Conservation (phyloP, 2,888 invertebrate genomes). For the Dasysyrphus tricinctus region DNA sequence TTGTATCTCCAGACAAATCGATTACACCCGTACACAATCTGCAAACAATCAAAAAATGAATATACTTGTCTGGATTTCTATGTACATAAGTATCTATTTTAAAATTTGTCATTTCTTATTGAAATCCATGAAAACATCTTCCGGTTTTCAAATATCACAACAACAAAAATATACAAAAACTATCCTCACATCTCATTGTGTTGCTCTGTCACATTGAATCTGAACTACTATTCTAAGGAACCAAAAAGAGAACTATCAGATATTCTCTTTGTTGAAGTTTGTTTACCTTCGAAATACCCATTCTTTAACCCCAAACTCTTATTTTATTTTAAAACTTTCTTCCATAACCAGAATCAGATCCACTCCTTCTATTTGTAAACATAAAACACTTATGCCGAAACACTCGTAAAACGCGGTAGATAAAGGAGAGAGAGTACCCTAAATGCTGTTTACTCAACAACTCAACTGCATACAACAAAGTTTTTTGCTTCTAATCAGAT, state of each 20-base stretch:
- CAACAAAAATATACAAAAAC: not conserved
- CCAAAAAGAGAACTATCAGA: constrained; percentile 3
- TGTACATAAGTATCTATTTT: not conserved
- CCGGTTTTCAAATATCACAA: not conserved
- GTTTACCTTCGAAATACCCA: constrained; percentile 9
- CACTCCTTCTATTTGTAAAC: constrained; percentile 41
- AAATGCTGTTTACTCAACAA: constrained; percentile 25
- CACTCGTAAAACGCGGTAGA: constrained; percentile 13
- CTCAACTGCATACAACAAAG: constrained; percentile 34
- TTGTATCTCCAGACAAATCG: not conserved
- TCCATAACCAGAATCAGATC: constrained; percentile 2
- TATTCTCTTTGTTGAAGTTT: constrained; percentile 13
- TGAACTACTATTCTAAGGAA: not conserved
- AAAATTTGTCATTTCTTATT: not conserved
- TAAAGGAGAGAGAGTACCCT: not conserved
- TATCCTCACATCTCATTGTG: not conserved
- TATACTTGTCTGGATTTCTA: too few species aligned
- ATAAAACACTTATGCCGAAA: constrained; percentile 31
- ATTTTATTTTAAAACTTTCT: not conserved
- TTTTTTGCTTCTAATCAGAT: not conserved
- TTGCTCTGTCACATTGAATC: not conserved
- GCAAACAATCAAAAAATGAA: constrained; percentile 4
- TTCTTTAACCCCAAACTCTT: constrained; percentile 5
- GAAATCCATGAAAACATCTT: not conserved
- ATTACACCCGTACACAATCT: constrained; percentile 2